A percentile compares a stretch with the other conserved stretches of the same genome.
phyloP scores from a whole-genome alignment of 2,888 invertebrate species.

The Plagodis pulveraria region DNA sequence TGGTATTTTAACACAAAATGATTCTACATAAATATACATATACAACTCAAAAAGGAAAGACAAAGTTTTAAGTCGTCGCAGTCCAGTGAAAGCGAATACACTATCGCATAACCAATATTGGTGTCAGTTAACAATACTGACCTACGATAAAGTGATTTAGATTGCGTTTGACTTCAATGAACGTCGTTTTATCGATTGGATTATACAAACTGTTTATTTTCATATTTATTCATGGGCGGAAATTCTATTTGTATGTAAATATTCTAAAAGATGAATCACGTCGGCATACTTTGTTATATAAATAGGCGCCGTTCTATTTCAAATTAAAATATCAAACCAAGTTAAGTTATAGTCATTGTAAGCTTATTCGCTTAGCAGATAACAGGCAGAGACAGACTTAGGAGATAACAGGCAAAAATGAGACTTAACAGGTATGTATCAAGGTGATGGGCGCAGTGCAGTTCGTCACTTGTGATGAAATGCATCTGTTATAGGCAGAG shows the following conservation, averaged over 20 bases:
- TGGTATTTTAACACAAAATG: no score
- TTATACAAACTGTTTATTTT: slow-evolving; percentile 42
- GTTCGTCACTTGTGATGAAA: no score
- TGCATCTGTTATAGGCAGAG: no score
- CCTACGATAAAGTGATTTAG: slow-evolving; percentile 74
- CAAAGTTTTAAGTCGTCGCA: neutral
- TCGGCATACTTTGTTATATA: neutral
- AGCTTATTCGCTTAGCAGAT: no score
- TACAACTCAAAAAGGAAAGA: neutral
- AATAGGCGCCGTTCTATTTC: neutral
- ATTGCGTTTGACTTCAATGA: slow-evolving; percentile 52
- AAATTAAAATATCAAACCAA: no score
- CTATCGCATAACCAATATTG: slow-evolving; percentile 49
- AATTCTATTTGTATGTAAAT: slow-evolving; percentile 5
- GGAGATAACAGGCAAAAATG: no score
- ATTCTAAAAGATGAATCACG: slow-evolving; percentile 2
- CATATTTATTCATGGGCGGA: slow-evolving; percentile 7
- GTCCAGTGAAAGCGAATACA: slow-evolving; percentile 17
- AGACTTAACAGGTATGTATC: no score
- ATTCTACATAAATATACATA: no score
- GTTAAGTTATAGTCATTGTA: no score
- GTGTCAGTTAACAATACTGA: slow-evolving; percentile 72
- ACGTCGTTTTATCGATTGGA: slow-evolving; percentile 40
- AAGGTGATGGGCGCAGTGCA: no score
- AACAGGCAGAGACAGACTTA: no score